Evolutionary conservation across 2,113 vertebrate genomes (phyloP).

Genomic region (Mellivora capensis): DNA sequence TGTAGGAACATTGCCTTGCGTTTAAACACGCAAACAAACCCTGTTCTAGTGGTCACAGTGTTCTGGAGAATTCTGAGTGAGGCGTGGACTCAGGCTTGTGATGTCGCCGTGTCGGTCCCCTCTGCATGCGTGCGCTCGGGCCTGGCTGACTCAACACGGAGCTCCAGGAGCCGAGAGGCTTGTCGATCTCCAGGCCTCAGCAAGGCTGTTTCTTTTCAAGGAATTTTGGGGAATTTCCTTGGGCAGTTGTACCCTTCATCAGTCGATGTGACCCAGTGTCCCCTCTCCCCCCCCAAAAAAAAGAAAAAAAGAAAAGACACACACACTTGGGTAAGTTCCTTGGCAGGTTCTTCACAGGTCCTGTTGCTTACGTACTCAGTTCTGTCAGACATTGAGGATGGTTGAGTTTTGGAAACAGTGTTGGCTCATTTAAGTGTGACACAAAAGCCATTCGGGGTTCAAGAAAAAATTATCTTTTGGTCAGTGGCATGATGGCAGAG

Average conservation of each 20-base stretch:
- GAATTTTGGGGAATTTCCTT: background rate
- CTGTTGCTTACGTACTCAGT: background rate
- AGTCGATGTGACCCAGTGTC: background rate
- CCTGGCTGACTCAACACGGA: too few species aligned
- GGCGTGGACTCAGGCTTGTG: too few species aligned
- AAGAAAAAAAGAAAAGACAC: background rate
- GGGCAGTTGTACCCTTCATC: background rate
- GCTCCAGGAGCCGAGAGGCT: too few species aligned
- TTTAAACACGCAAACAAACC: too few species aligned
- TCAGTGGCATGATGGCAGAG: background rate
- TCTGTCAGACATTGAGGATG: background rate
- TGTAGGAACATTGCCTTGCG: too few species aligned
- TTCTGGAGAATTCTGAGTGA: too few species aligned
- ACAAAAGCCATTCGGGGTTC: background rate
- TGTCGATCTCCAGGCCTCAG: too few species aligned
- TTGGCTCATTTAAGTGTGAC: too few species aligned
- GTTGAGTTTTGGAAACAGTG: background rate
- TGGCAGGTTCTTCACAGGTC: background rate
- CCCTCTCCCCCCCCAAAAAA: too few species aligned
- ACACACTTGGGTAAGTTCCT: background rate
- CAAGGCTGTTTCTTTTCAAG: background rate
- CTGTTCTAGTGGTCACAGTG: too few species aligned
- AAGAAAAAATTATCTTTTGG: background rate
- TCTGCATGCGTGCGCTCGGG: accelerated
- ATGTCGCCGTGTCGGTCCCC: too few species aligned